Base-by-base conservation (phyloP, 2,113 vertebrate species). In the Gulo gulo region DNA sequence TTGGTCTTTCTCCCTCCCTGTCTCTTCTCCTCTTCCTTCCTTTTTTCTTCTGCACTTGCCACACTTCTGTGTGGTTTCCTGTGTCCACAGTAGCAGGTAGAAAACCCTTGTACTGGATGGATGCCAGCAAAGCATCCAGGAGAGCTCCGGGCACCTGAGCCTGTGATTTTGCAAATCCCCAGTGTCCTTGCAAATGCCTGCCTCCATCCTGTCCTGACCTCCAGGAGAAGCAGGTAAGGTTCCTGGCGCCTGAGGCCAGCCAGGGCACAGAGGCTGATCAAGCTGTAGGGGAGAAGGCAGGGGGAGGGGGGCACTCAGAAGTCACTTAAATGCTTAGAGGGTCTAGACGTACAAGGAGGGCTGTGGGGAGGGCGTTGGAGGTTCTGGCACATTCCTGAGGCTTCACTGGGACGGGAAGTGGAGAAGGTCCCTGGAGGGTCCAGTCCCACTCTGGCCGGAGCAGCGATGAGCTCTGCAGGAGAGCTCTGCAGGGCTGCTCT, bases 381-480 rank as follows among this genome's bases (percentile, higher is more conserved):
- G 29, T 23, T 76, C 50, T 9, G 18, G 20, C 9, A 1, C 34
- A 9, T 88, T 39, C 52, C 4, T 39, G 69, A 42, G 8, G 7
- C 34, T n/a, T 7, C 18, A 4, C 8, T 1, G 23, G 21, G 79
- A 16, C 20, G 8, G 24, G 23, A 2, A 20, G 15, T 12, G 52
- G 31, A 55, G 36, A 36, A 18, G 2, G 31, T 42, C 55, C 39
- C 24, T 11, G 39, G 34, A 20, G 18, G 65, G 11, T 23, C 11
- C 14, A 15, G 52, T 50, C 52, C 12, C 8, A 13, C 4, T 7
- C 13, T 2, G 20, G 18, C n/a, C 2, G 1, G 3, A 4, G 39
- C 3, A 1, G 15, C 39, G 14, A 0, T 1, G 3, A 81, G 39
- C 9, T 10, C 9, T 59, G 61, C n/a, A 4, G 15, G 14, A 2